These are phyloP conservation scores for Nycticryphes semicollaris DNA, from an alignment of 2,113 vertebrate genomes.

Conservation along the genomic window DNA sequence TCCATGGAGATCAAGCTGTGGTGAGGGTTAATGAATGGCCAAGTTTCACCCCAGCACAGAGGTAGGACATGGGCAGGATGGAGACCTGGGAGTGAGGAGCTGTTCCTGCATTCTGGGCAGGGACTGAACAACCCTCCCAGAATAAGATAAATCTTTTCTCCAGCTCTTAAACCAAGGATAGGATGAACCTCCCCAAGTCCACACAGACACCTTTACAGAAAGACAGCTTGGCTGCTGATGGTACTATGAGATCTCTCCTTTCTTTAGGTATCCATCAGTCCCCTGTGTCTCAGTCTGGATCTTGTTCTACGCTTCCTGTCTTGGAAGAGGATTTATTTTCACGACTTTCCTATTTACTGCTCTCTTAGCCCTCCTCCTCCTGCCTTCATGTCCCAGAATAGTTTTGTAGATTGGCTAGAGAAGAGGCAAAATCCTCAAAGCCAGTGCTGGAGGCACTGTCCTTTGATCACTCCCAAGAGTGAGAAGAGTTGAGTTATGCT, in stretches of 20 bases:
- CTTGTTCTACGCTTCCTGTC: not conserved
- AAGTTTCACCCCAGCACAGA: not conserved
- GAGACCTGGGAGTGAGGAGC: not conserved
- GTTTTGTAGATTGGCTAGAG: not conserved
- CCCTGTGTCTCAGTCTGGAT: not conserved
- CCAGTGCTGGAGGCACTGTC: not conserved
- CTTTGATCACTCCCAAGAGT: not conserved
- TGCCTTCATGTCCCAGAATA: not conserved
- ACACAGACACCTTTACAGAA: not conserved
- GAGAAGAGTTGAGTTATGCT: not conserved
- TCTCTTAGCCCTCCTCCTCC: not conserved
- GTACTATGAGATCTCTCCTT: not conserved
- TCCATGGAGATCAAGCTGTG: not conserved
- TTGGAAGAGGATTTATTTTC: not conserved
- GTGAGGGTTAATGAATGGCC: not conserved
- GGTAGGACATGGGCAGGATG: not conserved
- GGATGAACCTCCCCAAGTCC: not conserved
- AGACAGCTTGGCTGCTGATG: not conserved
- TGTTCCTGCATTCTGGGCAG: not conserved
- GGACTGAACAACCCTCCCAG: not conserved
- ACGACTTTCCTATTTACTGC: not conserved
- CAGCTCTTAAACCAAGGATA: not conserved
- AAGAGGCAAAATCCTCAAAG: slow-evolving; percentile 1
- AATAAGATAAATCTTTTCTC: not conserved
- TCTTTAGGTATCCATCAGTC: not conserved